Percentiles rank a stretch among this genome's conserved stretches.
Conservation (phyloP, 2,797 vertebrate species). For the Anableps anableps region DNA sequence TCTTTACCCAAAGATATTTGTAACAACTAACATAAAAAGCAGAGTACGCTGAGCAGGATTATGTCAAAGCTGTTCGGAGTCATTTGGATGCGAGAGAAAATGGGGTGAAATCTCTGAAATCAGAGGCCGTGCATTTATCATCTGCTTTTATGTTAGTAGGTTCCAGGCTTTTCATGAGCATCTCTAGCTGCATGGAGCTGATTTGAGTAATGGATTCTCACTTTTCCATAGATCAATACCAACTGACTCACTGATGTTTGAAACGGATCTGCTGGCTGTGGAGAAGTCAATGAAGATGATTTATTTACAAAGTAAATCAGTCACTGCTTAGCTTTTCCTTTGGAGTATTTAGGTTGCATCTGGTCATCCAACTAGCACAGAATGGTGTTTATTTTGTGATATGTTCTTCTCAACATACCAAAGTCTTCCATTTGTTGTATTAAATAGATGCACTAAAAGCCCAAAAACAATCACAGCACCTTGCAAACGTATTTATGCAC, state of each 20-base stretch:
- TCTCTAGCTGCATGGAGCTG: neutral
- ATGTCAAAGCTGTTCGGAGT: too few relatives aligned
- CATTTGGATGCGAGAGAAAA: neutral
- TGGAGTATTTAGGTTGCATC: neutral
- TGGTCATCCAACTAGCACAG: neutral
- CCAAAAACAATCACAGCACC: neutral
- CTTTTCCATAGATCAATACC: neutral
- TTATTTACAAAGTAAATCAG: neutral
- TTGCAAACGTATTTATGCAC: neutral
- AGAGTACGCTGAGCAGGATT: neutral
- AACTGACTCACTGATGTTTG: neutral
- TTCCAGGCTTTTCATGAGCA: neutral
- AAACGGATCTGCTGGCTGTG: neutral
- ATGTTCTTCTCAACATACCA: too few relatives aligned
- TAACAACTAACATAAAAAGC: neutral
- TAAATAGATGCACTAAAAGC: neutral
- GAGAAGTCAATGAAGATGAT: neutral
- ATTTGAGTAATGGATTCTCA: neutral
- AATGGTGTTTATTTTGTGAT: neutral
- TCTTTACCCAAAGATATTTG: neutral
- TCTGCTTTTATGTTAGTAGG: neutral
- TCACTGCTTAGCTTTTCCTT: neutral
- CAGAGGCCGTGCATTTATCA: neutral
- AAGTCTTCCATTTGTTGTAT: neutral
- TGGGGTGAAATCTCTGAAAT: neutral